A percentile compares a stretch with the other conserved stretches of the same genome.
phyloP scores from a whole-genome alignment of 2,113 vertebrate species.

The Alces alces region DNA sequence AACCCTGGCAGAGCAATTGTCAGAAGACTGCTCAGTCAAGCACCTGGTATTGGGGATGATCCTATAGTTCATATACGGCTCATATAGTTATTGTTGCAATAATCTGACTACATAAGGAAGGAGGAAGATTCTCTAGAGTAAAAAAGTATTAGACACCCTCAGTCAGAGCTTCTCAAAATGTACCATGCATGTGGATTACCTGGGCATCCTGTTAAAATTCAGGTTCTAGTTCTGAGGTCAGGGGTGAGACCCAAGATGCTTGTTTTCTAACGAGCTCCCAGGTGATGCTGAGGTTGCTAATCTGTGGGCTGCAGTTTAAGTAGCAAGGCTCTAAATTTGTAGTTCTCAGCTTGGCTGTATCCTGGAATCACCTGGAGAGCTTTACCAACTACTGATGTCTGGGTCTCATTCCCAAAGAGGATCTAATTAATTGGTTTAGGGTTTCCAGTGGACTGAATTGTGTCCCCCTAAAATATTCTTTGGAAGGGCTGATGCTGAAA shows the following conservation, averaged over 20 bases:
- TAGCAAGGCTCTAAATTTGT: not conserved
- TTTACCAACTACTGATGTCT: not conserved
- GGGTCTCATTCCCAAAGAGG: not conserved
- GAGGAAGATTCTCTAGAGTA: not conserved
- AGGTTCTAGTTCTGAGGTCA: constrained; percentile 20
- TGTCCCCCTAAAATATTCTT: not conserved
- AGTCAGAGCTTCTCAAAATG: not conserved
- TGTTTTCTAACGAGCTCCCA: not conserved
- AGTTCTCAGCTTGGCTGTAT: not conserved
- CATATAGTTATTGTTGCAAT: not conserved
- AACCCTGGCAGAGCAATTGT: not conserved
- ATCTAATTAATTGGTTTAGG: constrained; percentile 19
- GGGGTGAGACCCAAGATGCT: not conserved
- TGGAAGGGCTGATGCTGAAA: not conserved
- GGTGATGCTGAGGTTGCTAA: not conserved
- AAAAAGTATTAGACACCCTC: not conserved
- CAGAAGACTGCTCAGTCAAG: not conserved
- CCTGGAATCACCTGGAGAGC: not conserved
- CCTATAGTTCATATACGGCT: not conserved
- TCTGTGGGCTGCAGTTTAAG: not conserved
- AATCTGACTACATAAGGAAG: not conserved
- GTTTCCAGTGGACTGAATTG: not conserved
- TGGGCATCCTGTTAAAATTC: not conserved
- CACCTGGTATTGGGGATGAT: not conserved
- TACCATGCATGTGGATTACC: not conserved